These are phyloP conservation scores for Sycophila texana DNA, from an alignment of 2,888 invertebrate genomes.

Conservation along the genomic window DNA sequence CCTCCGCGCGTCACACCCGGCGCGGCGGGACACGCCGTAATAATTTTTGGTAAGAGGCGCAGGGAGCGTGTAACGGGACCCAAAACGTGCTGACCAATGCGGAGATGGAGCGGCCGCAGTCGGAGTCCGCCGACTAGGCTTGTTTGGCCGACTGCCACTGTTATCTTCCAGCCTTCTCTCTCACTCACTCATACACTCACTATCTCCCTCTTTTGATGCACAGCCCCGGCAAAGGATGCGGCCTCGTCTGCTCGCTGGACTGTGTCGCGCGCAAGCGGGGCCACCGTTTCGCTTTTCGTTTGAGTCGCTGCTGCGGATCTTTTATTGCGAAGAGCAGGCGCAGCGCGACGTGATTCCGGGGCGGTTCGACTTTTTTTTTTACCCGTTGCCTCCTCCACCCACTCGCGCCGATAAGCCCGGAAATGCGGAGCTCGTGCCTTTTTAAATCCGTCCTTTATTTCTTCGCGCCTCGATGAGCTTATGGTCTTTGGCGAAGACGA, in stretches of 20 bases:
- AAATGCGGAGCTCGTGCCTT: not conserved
- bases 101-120: not conserved
- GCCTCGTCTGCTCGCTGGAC: not conserved
- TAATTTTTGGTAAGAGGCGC: slow-evolving; percentile 14
- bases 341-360: not conserved
- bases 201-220: slow-evolving; percentile 12
- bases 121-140: not conserved
- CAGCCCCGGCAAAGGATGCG: not conserved
- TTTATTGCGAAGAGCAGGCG: not conserved
- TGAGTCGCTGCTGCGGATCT: slow-evolving; percentile 8
- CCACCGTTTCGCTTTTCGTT: slow-evolving; percentile 7
- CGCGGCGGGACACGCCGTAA: not conserved
- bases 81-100: slow-evolving; percentile 21
- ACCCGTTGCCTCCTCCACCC: no score
- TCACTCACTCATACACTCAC: not conserved
- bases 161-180: slow-evolving; percentile 3
- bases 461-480: not conserved
- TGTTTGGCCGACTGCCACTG: slow-evolving; percentile 27
- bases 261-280: not conserved
- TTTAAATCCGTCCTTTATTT: not conserved
- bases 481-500: no score
- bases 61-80: slow-evolving; percentile 10
- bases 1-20: no score
- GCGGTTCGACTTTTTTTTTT: not conserved
- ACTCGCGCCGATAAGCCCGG: not conserved